A percentile compares a stretch with the other conserved stretches of the same genome.
Evolutionary conservation across 2,113 vertebrate species (phyloP).

Genomic region (Procavia capensis): DNA sequence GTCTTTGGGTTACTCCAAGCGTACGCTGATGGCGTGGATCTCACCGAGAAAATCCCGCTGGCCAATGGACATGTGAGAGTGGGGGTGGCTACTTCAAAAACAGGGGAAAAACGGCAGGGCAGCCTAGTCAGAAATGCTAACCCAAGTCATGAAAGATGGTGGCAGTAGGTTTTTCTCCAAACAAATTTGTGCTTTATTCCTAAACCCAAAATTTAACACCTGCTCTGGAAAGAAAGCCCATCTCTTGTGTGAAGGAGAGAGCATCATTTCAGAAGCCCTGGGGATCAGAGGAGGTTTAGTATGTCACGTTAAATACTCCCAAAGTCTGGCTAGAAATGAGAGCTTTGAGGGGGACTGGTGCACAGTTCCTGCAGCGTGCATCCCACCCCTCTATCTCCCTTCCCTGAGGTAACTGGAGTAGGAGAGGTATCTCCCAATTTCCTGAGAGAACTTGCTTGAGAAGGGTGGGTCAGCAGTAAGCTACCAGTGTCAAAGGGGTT

Average conservation of each 20-base stretch:
- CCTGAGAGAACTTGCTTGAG: not conserved
- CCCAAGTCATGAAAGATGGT: rapidly evolving
- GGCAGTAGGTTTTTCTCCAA: rapidly evolving
- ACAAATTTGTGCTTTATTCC: not conserved
- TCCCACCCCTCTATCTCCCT: not conserved
- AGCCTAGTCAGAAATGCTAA: rapidly evolving
- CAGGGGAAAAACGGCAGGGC: rapidly evolving
- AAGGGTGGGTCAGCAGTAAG: not conserved
- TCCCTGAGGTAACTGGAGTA: too few relatives aligned
- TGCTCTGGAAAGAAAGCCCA: not conserved
- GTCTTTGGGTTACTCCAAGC: constrained; percentile 95
- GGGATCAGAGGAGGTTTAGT: not conserved
- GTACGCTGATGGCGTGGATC: constrained; percentile 95
- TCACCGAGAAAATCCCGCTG: constrained; percentile 92
- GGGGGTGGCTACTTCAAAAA: not conserved
- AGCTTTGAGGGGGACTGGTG: not conserved
- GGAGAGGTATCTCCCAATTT: not conserved
- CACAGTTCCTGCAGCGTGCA: not conserved
- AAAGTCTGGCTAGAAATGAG: not conserved
- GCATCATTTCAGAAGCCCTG: not conserved
- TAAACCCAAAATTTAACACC: not conserved
- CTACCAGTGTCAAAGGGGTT: not conserved
- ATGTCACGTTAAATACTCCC: not conserved
- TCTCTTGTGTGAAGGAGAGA: not conserved
- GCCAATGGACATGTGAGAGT: constrained; percentile 95